Base-by-base conservation (phyloP, 2,797 vertebrate species). In the Myripristis murdjan region DNA sequence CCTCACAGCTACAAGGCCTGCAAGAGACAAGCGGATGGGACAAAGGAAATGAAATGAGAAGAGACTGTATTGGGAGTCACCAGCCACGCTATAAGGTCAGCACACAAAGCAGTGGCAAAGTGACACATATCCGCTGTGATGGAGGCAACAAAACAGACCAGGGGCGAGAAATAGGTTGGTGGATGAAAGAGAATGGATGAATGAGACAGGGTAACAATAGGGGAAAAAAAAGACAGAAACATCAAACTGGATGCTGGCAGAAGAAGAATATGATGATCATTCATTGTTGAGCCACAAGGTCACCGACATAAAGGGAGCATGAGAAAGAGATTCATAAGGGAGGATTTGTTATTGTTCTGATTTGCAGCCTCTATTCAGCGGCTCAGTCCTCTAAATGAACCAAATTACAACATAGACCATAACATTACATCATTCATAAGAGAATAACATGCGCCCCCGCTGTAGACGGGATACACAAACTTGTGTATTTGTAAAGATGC, bases 391-490 rank as follows among this genome's bases (percentile, higher is more conserved):
- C 64, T 63, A 78, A 74, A 78, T 76, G 73, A 90, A 89, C 85
- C 73, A 85, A 92, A 92, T 93, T 92, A 92, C 91, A 90, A 70
- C 75, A 65, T 61, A 82, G 75, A 72, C 79, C 82, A 64, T 76
- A 81, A 83, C 71, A 86, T 91, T 90, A 89, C 85, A 91, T 91
- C 90, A 92, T 87, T 85, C 64, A 87, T 67, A 83, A 68, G 65
- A 83, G 67, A 88, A 90, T 82, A 84, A 80, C 89, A 86, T 24
- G 49, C 73, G 68, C 63, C 80, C 83, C 63, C 8, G 2, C 22
- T 86, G 77, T 67, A 87, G 81, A 76, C 24, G 52, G 59, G 69
- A 75, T 54, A 79, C 74, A 77, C 67, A 67, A 63, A 73, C 24
- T 44, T n/a, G n/a, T 57, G 51, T 55, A 72, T 80, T 82, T 63